Percentiles rank a stretch among this genome's conserved stretches.
Evolutionary conservation across 2,113 vertebrate genomes (phyloP).

Genomic region (Antechinus flavipes): DNA sequence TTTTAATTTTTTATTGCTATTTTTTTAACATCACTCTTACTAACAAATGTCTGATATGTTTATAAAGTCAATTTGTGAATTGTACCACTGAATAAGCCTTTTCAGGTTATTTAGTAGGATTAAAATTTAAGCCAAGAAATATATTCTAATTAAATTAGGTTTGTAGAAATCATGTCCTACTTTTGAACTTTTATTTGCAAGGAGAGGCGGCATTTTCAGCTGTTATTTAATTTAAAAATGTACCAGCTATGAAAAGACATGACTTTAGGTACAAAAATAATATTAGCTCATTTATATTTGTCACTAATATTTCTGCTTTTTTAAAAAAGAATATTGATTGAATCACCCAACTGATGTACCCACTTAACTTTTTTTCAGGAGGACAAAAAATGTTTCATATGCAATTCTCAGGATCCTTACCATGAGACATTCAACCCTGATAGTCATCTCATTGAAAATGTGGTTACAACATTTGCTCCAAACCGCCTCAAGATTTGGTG

Average conservation of each 20-base stretch:
- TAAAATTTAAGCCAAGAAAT: constrained; percentile 64
- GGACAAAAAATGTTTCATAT: constrained; percentile 98
- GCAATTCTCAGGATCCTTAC: constrained; percentile 89
- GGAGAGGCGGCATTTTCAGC: constrained; percentile 48
- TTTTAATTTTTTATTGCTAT: neutral
- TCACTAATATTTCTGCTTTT: constrained; percentile 43
- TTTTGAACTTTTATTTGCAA: constrained; percentile 69
- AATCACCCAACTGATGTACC: constrained; percentile 44
- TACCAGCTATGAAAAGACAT: neutral
- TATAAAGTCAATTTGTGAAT: constrained; percentile 61
- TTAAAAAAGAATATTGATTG: constrained; percentile 57
- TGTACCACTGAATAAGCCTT: constrained; percentile 9
- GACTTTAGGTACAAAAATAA: neutral
- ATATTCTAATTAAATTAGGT: constrained; percentile 72
- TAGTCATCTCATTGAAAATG: constrained; percentile 95
- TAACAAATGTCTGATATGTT: constrained; percentile 39
- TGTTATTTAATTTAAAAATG: constrained; percentile 29
- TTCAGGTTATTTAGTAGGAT: constrained; percentile 71
- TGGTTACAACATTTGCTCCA: constrained; percentile 94
- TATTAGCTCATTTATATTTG: constrained; percentile 23
- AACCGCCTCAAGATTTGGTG: constrained; percentile 99
- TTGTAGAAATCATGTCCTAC: constrained; percentile 75
- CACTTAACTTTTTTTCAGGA: constrained; percentile 88
- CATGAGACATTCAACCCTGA: constrained; percentile 85
- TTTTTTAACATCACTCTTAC: neutral